Evolutionary conservation across 2,888 invertebrate species (phyloP).

Genomic region (Eretmocerus hayati): DNA sequence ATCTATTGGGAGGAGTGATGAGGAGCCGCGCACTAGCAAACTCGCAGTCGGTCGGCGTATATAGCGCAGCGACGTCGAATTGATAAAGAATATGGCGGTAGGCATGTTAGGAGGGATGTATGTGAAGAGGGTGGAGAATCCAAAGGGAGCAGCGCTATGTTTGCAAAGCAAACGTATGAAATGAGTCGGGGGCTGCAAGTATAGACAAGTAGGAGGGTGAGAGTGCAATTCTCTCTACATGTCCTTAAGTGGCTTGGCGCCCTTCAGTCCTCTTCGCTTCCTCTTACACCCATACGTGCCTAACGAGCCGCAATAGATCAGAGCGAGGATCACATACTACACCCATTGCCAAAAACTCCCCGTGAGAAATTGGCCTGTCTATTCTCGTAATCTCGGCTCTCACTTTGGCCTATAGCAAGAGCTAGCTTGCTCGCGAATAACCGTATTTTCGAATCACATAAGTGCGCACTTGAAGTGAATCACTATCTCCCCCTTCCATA

Average conservation of each 20-base stretch:
- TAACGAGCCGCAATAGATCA: slow-evolving; percentile 7
- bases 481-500: too few species aligned
- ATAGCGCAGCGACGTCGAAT: not conserved
- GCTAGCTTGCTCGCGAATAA: too few species aligned
- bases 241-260: slow-evolving; percentile 38
- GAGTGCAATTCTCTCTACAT: slow-evolving; percentile 12
- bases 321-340: too few species aligned
- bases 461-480: too few species aligned
- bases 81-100: slow-evolving; percentile 33
- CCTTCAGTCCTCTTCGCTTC: slow-evolving; percentile 29
- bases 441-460: too few species aligned
- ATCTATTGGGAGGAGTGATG: too few species aligned
- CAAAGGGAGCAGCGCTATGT: slow-evolving; percentile 12
- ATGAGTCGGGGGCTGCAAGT: too few species aligned
- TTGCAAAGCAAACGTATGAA: too few species aligned
- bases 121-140: not conserved
- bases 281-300: not conserved
- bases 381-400: slow-evolving; percentile 2
- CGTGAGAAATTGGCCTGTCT: slow-evolving; percentile 24
- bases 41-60: not conserved
- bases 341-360: slow-evolving; percentile 25
- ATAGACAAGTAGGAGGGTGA: not conserved
- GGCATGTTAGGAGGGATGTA: slow-evolving; percentile 27
- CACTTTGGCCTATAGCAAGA: not conserved
- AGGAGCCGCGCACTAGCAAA: too few species aligned